phyloP scores from a whole-genome alignment of 1,140 invertebrate genomes.

The Pissodes strobi region DNA sequence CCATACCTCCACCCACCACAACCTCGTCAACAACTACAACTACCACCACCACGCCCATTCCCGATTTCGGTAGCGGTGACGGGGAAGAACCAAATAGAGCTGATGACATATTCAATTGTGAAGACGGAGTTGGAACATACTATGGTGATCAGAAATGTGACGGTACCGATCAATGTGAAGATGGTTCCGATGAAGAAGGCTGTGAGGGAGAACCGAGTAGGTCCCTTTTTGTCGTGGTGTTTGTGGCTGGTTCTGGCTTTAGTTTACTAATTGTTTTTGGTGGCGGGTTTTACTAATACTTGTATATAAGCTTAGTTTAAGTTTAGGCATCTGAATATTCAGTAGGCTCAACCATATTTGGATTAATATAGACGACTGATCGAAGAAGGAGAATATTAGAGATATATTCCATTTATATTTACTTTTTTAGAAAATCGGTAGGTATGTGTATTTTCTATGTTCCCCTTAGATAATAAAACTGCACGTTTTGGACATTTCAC shows the following conservation, averaged over 20 bases:
- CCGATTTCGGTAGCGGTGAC: conserved; percentile 27
- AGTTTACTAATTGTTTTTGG: background rate
- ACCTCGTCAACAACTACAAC: conserved; percentile 32
- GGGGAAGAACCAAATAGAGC: conserved; percentile 55
- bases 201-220: conserved; percentile 53
- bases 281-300: conserved; percentile 12
- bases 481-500: no score
- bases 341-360: no score
- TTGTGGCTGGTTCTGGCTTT: conserved; percentile 3
- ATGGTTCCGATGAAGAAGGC: conserved; percentile 61
- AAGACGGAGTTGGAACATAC: conserved; percentile 51
- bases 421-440: no score
- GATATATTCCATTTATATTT: no score
- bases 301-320: background rate
- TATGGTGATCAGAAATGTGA: conserved; percentile 64
- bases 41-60: conserved; percentile 16
- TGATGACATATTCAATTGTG: conserved; percentile 61
- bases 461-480: no score
- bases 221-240: conserved; percentile 1
- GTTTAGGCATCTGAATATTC: no score
- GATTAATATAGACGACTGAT: no score
- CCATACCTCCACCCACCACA: conserved; percentile 18
- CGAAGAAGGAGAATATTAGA: no score
- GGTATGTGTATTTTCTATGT: no score
- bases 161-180: conserved; percentile 61